Conservation (phyloP, 2,888 invertebrate genomes). For the Calameuta idolon region DNA sequence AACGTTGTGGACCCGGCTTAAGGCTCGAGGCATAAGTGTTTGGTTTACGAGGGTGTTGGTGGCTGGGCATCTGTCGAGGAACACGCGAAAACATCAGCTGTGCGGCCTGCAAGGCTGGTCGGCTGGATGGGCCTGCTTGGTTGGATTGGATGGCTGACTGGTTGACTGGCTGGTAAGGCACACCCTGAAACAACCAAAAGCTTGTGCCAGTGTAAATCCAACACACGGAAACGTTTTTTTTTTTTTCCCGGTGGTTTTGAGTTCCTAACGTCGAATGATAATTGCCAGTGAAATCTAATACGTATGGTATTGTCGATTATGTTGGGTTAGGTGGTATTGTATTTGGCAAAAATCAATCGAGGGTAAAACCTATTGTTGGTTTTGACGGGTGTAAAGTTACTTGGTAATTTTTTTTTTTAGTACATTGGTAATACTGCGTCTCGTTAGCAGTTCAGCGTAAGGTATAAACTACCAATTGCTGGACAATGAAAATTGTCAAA, state of each 20-base stretch:
- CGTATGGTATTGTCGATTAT: background rate
- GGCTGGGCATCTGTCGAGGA: slow-evolving; percentile 52
- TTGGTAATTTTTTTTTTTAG: too few species aligned
- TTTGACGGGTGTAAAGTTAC: too few species aligned
- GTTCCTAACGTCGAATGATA: background rate
- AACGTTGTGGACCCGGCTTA: slow-evolving; percentile 23
- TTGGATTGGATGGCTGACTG: slow-evolving; percentile 29
- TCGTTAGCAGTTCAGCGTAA: too few species aligned
- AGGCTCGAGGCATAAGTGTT: slow-evolving; percentile 14
- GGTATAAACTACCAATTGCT: too few species aligned
- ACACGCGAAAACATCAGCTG: slow-evolving; percentile 60
- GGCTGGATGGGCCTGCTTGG: slow-evolving; percentile 1
- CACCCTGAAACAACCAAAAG: slow-evolving; percentile 9
- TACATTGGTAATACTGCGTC: too few species aligned
- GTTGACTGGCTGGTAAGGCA: slow-evolving; percentile 20
- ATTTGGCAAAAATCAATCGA: slow-evolving; percentile 4
- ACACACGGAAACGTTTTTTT: background rate
- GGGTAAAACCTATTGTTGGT: background rate
- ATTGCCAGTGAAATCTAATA: slow-evolving; percentile 1
- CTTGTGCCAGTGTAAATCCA: background rate
- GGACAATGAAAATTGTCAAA: too few species aligned
- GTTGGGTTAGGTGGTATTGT: background rate
- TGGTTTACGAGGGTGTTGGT: slow-evolving; percentile 33
- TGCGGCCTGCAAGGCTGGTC: slow-evolving; percentile 35
- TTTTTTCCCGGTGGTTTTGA: background rate